These are phyloP conservation scores for Trichosurus vulpecula DNA, from an alignment of 2,797 vertebrate genomes.

Conservation along the genomic window DNA sequence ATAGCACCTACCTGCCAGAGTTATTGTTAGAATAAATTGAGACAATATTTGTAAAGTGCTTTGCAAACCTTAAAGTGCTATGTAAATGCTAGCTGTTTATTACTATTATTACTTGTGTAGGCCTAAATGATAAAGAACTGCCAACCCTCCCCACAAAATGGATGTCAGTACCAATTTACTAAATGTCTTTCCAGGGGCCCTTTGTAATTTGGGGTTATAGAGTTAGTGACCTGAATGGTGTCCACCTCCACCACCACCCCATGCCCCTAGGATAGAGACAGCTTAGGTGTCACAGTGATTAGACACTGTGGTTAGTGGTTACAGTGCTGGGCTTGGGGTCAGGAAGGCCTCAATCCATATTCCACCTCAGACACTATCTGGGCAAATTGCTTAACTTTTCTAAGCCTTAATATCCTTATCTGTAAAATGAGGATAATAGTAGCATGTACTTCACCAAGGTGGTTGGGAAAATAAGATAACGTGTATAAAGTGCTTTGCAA, in stretches of 20 bases:
- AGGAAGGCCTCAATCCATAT: neutral
- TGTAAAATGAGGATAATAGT: neutral
- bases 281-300: neutral
- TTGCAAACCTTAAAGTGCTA: too few relatives aligned
- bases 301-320: neutral
- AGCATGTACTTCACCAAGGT: neutral
- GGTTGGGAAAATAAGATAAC: neutral
- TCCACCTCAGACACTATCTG: neutral
- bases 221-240: neutral
- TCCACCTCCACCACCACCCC: neutral
- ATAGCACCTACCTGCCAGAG: neutral
- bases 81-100: neutral
- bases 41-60: neutral
- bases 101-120: neutral
- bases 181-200: neutral
- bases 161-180: neutral
- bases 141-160: neutral
- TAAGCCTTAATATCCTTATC: neutral
- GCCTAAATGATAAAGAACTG: neutral
- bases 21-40: neutral
- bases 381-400: neutral
- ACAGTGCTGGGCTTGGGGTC: neutral
- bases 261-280: neutral
- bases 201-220: neutral
- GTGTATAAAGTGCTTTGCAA: neutral